phyloP scores from a whole-genome alignment of 2,113 vertebrate genomes.

The Bubo bubo region DNA sequence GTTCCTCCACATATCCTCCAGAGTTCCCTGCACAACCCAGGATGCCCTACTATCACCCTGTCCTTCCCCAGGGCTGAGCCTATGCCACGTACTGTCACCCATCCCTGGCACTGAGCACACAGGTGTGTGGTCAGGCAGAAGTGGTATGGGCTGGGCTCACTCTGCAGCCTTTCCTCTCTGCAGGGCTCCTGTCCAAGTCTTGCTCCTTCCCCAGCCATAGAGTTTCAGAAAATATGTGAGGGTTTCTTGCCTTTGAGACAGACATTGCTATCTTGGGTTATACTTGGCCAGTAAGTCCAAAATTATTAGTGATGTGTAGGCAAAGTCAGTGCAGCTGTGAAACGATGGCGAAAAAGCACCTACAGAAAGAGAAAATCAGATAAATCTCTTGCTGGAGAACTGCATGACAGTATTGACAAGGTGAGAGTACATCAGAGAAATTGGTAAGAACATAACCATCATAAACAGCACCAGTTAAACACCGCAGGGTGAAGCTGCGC shows the following conservation, averaged over 20 bases:
- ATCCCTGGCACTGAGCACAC: accelerated
- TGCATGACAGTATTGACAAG: neutral
- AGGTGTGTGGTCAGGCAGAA: neutral
- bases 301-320: neutral
- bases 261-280: neutral
- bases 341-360: accelerated
- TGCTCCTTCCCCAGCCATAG: accelerated
- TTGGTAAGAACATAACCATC: neutral
- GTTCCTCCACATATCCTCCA: neutral
- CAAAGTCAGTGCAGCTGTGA: neutral
- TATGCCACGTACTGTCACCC: accelerated
- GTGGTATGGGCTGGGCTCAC: neutral
- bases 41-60: neutral
- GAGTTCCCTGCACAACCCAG: neutral
- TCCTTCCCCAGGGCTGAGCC: neutral
- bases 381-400: neutral
- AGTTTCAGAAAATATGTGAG: neutral
- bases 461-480: constrained; percentile 15
- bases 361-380: neutral
- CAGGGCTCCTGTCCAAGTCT: neutral
- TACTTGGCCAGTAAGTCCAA: neutral
- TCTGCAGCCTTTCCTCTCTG: neutral
- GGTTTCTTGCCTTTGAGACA: neutral
- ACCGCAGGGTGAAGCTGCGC: neutral
- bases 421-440: neutral